Evolutionary conservation across 2,113 vertebrate genomes (phyloP).

Genomic region (Lophochroa leadbeateri): DNA sequence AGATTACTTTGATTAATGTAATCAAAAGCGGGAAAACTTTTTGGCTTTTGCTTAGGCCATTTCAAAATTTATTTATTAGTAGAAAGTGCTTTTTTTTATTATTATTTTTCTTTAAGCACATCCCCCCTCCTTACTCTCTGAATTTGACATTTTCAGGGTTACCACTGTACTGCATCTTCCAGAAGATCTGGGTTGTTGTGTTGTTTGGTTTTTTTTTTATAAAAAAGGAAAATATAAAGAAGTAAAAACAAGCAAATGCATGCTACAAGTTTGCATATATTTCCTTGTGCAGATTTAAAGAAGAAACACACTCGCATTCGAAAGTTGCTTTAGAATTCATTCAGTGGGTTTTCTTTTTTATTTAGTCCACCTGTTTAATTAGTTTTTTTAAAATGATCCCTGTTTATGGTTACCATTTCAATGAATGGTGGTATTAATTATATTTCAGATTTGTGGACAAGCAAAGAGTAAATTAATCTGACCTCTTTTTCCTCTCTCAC

Average conservation of each 20-base stretch:
- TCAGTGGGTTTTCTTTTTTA: neutral
- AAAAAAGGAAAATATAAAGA: neutral
- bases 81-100: neutral
- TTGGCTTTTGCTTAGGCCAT: neutral
- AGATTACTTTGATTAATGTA: neutral
- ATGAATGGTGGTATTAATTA: constrained; percentile 23
- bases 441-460: constrained; percentile 34
- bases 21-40: neutral
- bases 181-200: neutral
- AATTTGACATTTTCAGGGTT: neutral
- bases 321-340: constrained; percentile 24
- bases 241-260: neutral
- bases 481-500: neutral
- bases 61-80: neutral
- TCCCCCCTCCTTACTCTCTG: rapidly evolving
- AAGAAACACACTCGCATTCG: neutral
- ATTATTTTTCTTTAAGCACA: neutral
- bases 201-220: neutral
- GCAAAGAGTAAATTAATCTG: neutral
- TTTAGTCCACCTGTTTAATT: constrained; percentile 59
- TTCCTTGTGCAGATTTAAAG: neutral
- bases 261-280: neutral
- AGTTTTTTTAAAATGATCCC: constrained; percentile 21
- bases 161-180: neutral
- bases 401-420: constrained; percentile 39